Conservation (phyloP, 2,797 vertebrate species). For the Rhinichthys osculus region DNA sequence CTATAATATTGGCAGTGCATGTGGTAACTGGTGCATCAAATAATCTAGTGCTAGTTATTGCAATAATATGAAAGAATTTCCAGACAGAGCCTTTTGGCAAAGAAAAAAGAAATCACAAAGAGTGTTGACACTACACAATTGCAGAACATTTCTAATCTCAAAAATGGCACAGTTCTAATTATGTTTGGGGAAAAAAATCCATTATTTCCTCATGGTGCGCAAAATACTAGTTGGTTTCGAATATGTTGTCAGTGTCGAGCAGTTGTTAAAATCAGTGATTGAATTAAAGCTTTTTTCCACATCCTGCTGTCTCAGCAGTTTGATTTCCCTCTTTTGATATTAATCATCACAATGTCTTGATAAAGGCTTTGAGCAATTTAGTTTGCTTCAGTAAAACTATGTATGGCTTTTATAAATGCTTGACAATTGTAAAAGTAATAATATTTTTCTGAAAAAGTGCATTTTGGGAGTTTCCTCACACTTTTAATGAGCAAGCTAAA, state of each 20-base stretch:
- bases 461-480: not conserved
- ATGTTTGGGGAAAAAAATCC: conserved; percentile 38
- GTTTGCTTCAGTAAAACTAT: not conserved
- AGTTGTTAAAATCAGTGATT: not conserved
- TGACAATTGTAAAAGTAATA: not conserved
- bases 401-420: not conserved
- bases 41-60: not conserved
- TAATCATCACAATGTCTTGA: too few species aligned
- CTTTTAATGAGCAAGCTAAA: not conserved
- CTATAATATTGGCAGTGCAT: not conserved
- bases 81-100: not conserved
- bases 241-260: not conserved
- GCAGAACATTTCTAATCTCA: conserved; percentile 19
- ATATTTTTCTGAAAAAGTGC: not conserved
- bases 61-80: conserved; percentile 9
- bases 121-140: not conserved
- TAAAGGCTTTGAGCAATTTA: not conserved
- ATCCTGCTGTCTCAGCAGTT: not conserved
- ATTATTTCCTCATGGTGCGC: conserved; percentile 19
- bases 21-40: not conserved
- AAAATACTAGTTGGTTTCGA: not conserved
- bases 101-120: not conserved
- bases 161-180: conserved; percentile 37
- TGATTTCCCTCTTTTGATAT: not conserved
- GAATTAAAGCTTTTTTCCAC: not conserved